Conservation (phyloP, 2,888 invertebrate species). For the Dione juno region DNA sequence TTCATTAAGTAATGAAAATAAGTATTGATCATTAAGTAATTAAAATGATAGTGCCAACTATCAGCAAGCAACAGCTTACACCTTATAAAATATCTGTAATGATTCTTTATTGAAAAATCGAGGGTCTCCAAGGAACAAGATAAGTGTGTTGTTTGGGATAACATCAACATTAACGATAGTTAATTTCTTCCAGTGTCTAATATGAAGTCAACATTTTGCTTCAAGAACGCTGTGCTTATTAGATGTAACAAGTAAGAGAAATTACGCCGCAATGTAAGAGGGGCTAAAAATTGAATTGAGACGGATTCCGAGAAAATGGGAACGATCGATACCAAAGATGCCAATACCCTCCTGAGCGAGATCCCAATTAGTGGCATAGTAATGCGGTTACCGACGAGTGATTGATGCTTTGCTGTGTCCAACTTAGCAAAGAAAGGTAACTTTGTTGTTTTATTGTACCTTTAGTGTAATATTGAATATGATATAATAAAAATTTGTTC, state of each 20-base stretch:
- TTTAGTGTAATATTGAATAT: neutral
- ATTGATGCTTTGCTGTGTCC: slow-evolving; percentile 57
- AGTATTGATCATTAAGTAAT: slow-evolving; percentile 40
- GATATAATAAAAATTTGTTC: neutral
- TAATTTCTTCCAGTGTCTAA: slow-evolving; percentile 45
- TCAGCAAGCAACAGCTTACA: neutral
- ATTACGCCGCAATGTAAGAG: slow-evolving; percentile 66
- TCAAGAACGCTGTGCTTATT: slow-evolving; percentile 53
- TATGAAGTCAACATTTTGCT: slow-evolving; percentile 54
- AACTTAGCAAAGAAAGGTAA: slow-evolving; percentile 36
- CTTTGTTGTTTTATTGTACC: neutral
- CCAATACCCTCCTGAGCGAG: slow-evolving; percentile 59
- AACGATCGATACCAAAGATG: slow-evolving; percentile 62
- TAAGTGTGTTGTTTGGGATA: slow-evolving; percentile 71
- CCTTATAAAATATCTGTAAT: neutral
- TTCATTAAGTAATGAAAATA: slow-evolving; percentile 51
- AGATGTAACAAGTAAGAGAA: slow-evolving; percentile 53
- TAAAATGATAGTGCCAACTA: slow-evolving; percentile 51
- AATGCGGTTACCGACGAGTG: slow-evolving; percentile 67
- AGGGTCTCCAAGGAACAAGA: slow-evolving; percentile 66
- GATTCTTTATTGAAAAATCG: neutral
- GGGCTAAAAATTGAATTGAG: slow-evolving; percentile 56
- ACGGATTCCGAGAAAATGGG: slow-evolving; percentile 48
- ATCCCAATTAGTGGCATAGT: slow-evolving; percentile 74
- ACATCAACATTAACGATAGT: no score